Conservation (phyloP, 2,888 invertebrate species). For the Stratiomys singularior region DNA sequence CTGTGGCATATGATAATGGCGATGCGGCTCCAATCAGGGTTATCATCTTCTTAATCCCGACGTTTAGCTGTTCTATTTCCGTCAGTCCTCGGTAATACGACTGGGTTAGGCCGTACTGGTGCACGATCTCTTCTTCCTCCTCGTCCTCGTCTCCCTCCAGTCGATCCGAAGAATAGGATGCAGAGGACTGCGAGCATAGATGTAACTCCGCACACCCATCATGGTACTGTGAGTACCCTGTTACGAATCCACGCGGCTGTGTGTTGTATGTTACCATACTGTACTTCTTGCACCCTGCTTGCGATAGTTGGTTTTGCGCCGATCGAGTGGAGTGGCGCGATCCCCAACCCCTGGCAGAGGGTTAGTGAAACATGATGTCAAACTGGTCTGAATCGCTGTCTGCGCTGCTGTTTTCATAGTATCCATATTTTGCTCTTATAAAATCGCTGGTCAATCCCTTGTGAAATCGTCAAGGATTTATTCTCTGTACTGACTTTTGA, state of each 20-base stretch:
- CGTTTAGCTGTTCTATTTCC: not conserved
- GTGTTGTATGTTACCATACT: not conserved
- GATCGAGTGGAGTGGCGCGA: not conserved
- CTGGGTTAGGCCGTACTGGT: too few relatives aligned
- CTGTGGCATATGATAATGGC: not conserved
- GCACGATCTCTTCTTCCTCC: not conserved
- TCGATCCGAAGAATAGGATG: too few relatives aligned
- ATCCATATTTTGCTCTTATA: too few relatives aligned
- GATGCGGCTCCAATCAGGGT: not conserved
- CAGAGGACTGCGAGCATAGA: not conserved
- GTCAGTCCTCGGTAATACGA: not conserved
- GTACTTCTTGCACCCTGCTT: not conserved
- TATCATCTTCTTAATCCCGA: not conserved
- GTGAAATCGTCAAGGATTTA: too few relatives aligned
- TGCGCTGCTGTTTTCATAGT: not conserved
- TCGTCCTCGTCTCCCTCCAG: not conserved
- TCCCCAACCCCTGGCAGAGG: not conserved
- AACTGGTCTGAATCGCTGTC: not conserved
- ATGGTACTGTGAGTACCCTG: not conserved
- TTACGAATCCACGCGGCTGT: not conserved
- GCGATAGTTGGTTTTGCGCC: not conserved
- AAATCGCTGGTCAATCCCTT: too few relatives aligned
- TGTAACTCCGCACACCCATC: not conserved
- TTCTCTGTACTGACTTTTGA: too few relatives aligned
- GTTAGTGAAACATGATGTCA: not conserved